Percentiles rank a stretch among this genome's conserved stretches.
Evolutionary conservation across 2,113 vertebrate species (phyloP).

Genomic region (Tachuris rubrigastra): DNA sequence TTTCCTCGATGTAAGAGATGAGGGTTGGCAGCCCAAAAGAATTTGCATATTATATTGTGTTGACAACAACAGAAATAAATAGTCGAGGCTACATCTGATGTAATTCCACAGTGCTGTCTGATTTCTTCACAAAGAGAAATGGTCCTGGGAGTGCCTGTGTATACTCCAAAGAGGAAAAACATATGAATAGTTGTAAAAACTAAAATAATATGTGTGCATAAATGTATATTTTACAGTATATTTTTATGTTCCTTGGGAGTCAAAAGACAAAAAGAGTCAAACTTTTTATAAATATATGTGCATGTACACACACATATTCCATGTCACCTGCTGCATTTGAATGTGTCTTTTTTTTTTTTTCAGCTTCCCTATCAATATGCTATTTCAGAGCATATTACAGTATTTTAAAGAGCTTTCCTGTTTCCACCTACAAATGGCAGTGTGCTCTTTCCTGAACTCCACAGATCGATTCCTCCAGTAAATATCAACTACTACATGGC

Average conservation of each 20-base stretch:
- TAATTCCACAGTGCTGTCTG: not conserved
- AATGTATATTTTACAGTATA: not conserved
- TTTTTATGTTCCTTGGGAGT: not conserved
- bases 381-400: not conserved
- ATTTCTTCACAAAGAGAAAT: not conserved
- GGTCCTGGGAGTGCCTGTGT: not conserved
- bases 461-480: not conserved
- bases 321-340: not conserved
- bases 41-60: not conserved
- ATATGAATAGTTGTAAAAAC: not conserved
- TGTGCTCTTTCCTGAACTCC: not conserved
- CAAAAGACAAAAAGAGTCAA: not conserved
- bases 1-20: conserved; percentile 3
- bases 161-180: not conserved
- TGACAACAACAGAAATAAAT: not conserved
- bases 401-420: not conserved
- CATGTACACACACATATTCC: not conserved
- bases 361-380: not conserved
- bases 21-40: not conserved
- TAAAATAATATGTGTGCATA: not conserved
- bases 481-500: not conserved
- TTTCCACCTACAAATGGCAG: not conserved
- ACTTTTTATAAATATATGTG: not conserved
- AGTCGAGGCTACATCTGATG: not conserved
- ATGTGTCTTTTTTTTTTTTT: not conserved